Percentiles rank a stretch among this genome's conserved stretches.
phyloP scores from a whole-genome alignment of 2,888 invertebrate species.

The Eilema griseolum region DNA sequence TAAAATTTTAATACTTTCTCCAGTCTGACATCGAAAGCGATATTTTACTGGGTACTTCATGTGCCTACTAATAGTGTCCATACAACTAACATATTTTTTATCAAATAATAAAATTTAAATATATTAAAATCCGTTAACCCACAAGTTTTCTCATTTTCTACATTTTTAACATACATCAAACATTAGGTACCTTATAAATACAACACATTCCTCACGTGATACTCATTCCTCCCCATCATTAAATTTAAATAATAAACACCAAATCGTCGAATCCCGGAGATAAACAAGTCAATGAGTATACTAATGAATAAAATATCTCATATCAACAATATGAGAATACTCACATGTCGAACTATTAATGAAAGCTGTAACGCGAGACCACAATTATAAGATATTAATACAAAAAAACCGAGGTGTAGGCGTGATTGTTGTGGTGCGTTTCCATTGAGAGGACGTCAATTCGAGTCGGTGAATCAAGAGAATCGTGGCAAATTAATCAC shows the following conservation, averaged over 20 bases:
- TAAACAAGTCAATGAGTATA: conserved; percentile 40
- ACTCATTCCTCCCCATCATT: conserved; percentile 21
- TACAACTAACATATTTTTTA: too few species aligned
- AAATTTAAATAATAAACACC: conserved; percentile 19
- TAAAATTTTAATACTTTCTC: too few species aligned
- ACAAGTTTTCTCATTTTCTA: neutral
- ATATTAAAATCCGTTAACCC: neutral
- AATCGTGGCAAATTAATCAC: too few species aligned
- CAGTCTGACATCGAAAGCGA: too few species aligned
- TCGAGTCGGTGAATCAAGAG: too few species aligned
- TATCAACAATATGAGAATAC: conserved; percentile 42
- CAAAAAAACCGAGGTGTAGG: conserved; percentile 66
- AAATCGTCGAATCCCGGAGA: conserved; percentile 26
- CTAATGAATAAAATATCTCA: conserved; percentile 47
- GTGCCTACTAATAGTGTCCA: too few species aligned
- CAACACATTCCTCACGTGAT: conserved; percentile 21
- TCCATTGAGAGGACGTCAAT: conserved; percentile 49
- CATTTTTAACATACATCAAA: conserved; percentile 1
- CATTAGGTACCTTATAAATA: conserved; percentile 7
- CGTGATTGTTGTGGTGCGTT: conserved; percentile 59
- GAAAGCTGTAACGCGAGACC: conserved; percentile 62
- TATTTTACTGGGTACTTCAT: too few species aligned
- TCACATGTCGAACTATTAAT: conserved; percentile 64
- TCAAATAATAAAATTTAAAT: too few species aligned
- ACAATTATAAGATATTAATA: conserved; percentile 76